phyloP scores from a whole-genome alignment of 2,113 vertebrate species.

The Bettongia penicillata region DNA sequence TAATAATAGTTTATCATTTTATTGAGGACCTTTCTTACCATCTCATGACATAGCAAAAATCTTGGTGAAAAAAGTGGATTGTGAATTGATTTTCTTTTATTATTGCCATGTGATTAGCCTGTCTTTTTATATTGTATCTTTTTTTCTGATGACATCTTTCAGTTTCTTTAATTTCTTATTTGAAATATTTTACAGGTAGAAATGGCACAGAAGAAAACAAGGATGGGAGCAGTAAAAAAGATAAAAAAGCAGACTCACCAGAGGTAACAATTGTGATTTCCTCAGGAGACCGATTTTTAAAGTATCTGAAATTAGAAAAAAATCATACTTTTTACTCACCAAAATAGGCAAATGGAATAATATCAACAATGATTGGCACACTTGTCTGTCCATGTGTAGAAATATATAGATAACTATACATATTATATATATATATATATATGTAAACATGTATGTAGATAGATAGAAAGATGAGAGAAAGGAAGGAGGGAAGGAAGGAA shows the following conservation, averaged over 20 bases:
- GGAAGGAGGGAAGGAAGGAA: too few relatives aligned
- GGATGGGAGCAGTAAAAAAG: neutral
- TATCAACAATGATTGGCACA: neutral
- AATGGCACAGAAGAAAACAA: neutral
- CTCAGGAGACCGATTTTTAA: neutral
- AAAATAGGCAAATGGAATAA: neutral
- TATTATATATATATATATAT: too few relatives aligned
- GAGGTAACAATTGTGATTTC: neutral
- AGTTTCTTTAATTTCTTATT: neutral
- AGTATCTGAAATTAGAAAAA: neutral
- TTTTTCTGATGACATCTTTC: neutral
- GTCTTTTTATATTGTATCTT: neutral
- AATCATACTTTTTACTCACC: neutral
- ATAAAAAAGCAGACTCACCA: neutral
- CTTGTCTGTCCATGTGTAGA: too few relatives aligned
- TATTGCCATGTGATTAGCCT: neutral
- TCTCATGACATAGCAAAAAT: neutral
- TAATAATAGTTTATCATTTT: neutral
- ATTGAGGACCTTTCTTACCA: neutral
- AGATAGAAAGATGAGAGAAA: too few relatives aligned
- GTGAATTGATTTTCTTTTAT: neutral
- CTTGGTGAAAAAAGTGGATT: neutral
- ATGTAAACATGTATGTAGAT: too few relatives aligned
- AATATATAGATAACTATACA: too few relatives aligned
- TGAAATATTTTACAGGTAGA: neutral